Evolutionary conservation across 2,888 invertebrate species (phyloP).

Genomic region (Aporophyla nigra): DNA sequence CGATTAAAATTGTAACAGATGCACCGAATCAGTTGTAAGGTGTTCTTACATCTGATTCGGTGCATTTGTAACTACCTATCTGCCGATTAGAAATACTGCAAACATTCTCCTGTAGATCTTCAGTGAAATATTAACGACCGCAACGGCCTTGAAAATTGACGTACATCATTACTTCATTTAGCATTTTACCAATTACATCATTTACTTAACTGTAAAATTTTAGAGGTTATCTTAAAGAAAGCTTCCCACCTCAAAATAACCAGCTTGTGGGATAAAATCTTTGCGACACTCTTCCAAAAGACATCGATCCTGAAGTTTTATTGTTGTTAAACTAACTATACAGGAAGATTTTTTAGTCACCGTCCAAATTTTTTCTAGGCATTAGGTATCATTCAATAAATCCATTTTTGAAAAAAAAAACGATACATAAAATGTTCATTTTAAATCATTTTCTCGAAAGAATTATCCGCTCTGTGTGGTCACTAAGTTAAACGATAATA

Average conservation of each 20-base stretch:
- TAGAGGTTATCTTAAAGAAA: background rate
- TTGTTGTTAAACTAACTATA: background rate
- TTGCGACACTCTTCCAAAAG: background rate
- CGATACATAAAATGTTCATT: too few species aligned
- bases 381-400: too few species aligned
- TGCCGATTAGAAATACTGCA: slow-evolving; percentile 26
- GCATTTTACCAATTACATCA: slow-evolving; percentile 27
- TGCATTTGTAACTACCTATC: background rate
- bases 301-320: background rate
- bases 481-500: too few species aligned
- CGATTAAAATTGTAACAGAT: too few species aligned
- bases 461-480: too few species aligned
- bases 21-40: too few species aligned
- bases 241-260: background rate
- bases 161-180: slow-evolving; percentile 11
- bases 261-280: background rate
- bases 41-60: background rate
- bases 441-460: too few species aligned
- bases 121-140: slow-evolving; percentile 10
- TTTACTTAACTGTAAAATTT: slow-evolving; percentile 9
- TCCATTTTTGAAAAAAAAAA: too few species aligned
- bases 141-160: slow-evolving; percentile 43
- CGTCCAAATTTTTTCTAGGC: too few species aligned
- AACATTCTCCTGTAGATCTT: slow-evolving; percentile 15
- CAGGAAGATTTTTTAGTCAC: too few species aligned